These are phyloP conservation scores for Tupiocoris notatus DNA, from an alignment of 2,888 invertebrate species.

Conservation along the genomic window DNA sequence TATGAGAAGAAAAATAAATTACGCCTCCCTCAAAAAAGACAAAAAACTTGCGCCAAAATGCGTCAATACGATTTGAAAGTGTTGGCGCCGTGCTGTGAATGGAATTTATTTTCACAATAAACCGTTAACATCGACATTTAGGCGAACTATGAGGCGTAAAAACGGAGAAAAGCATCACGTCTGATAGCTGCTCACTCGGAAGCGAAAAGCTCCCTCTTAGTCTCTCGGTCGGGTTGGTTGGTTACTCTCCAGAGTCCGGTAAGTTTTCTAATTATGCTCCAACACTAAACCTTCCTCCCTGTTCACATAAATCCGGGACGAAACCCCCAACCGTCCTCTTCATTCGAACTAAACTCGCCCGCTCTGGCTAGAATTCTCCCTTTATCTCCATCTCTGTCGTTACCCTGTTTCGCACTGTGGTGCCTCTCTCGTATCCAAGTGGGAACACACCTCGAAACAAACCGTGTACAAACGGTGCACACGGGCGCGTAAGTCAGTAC, in stretches of 20 bases:
- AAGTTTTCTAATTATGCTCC: slow-evolving; percentile 43
- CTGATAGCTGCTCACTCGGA: too few relatives aligned
- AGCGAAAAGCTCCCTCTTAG: too few relatives aligned
- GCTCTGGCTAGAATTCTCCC: neutral
- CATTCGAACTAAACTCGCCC: neutral
- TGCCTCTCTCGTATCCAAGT: slow-evolving; percentile 22
- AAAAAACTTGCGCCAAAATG: too few relatives aligned
- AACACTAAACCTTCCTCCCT: slow-evolving; percentile 37
- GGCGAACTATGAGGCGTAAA: too few relatives aligned
- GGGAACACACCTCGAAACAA: slow-evolving; percentile 1
- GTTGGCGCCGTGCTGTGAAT: too few relatives aligned
- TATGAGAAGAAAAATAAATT: too few relatives aligned
- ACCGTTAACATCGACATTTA: too few relatives aligned
- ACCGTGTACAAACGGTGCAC: neutral
- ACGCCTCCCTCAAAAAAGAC: too few relatives aligned
- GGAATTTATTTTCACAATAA: too few relatives aligned
- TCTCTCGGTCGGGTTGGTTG: neutral
- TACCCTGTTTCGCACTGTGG: slow-evolving; percentile 7
- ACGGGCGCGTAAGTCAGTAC: neutral
- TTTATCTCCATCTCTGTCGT: slow-evolving; percentile 4
- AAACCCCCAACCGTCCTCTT: neutral
- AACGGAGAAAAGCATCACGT: too few relatives aligned
- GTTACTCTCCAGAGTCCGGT: slow-evolving; percentile 39
- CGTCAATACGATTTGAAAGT: too few relatives aligned
- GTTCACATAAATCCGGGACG: slow-evolving; percentile 36